Conservation (phyloP, 2,888 invertebrate genomes). For the Tipula helvola region DNA sequence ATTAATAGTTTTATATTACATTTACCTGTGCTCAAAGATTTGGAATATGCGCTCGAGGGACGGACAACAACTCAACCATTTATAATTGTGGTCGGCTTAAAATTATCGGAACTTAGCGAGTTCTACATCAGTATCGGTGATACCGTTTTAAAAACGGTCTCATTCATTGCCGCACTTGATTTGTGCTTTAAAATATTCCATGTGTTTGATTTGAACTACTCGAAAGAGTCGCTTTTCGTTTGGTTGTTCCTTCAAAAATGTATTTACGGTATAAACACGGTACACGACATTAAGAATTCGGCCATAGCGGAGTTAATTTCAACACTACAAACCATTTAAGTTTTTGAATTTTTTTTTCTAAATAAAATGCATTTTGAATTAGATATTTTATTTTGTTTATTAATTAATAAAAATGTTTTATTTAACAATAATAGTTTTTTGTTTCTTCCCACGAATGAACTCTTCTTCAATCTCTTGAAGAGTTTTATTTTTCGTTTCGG, state of each 20-base stretch:
- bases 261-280: not conserved
- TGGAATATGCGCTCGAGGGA: not conserved
- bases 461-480: constrained; percentile 49
- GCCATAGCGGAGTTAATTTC: not conserved
- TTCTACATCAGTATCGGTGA: not conserved
- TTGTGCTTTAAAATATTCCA: not conserved
- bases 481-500: constrained; percentile 52
- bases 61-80: not conserved
- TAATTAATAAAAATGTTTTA: not conserved
- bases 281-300: not conserved
- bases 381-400: no score
- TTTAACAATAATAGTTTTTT: not conserved
- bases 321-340: not conserved
- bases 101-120: not conserved
- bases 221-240: not conserved
- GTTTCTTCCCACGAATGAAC: constrained; percentile 27
- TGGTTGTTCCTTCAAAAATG: not conserved
- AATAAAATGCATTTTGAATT: constrained; percentile 17
- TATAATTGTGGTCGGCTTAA: not conserved
- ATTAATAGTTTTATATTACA: not conserved
- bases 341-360: constrained; percentile 18
- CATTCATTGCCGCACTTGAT: not conserved
- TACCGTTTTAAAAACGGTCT: not conserved
- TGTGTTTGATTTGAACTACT: not conserved
- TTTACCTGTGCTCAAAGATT: not conserved